phyloP scores from a whole-genome alignment of 2,113 vertebrate genomes.

The Pluvianellus socialis region DNA sequence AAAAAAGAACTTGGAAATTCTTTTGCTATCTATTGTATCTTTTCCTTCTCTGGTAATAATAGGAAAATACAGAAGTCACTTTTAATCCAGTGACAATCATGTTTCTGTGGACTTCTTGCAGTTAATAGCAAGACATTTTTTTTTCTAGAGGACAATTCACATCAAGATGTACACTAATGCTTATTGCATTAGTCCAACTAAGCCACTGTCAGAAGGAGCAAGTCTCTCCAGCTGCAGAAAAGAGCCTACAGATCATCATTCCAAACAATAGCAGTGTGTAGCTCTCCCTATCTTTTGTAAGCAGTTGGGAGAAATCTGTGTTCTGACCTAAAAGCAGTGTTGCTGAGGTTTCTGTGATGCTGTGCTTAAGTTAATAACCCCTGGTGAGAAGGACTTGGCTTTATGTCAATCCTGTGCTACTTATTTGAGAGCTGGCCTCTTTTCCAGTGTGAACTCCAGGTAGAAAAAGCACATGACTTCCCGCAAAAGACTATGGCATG shows the following conservation, averaged over 20 bases:
- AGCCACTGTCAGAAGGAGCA: not conserved
- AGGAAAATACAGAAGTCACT: not conserved
- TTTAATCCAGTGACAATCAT: not conserved
- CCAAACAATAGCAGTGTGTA: not conserved
- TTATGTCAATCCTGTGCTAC: not conserved
- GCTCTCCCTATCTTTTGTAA: not conserved
- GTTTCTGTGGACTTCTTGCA: not conserved
- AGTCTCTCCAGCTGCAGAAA: not conserved
- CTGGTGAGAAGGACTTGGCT: not conserved
- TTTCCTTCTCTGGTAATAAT: not conserved
- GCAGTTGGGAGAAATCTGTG: not conserved
- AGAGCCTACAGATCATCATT: not conserved
- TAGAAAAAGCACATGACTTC: not conserved
- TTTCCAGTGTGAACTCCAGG: not conserved
- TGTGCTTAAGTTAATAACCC: not conserved
- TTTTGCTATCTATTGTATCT: not conserved
- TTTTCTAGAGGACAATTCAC: not conserved
- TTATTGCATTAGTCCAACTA: not conserved
- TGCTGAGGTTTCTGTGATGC: not conserved
- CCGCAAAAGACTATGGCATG: not conserved
- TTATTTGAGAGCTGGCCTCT: not conserved
- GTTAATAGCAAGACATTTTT: not conserved
- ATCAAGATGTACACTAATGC: not conserved
- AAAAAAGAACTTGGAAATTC: not conserved
- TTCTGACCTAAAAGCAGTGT: not conserved